A percentile compares a stretch with the other conserved stretches of the same genome.
These are phyloP conservation scores for Dicerorhinus sumatrensis DNA, from an alignment of 2,113 vertebrate genomes.

Conservation along the genomic window DNA sequence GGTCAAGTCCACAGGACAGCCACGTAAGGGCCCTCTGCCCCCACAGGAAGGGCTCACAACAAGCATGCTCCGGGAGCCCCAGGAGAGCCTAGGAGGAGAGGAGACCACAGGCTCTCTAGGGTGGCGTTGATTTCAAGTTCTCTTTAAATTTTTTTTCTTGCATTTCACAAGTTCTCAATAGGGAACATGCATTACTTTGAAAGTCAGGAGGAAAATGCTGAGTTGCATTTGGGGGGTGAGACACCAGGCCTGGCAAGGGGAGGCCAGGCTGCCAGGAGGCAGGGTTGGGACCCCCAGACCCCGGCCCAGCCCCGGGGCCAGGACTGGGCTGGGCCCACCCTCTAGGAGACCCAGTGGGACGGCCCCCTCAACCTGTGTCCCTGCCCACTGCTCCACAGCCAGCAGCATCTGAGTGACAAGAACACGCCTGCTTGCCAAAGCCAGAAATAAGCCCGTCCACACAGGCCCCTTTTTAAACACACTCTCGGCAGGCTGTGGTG, in stretches of 20 bases:
- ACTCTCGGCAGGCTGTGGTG: slow-evolving; percentile 47
- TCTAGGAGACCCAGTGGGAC: background rate
- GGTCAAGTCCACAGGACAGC: background rate
- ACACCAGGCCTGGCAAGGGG: background rate
- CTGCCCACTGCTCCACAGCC: background rate
- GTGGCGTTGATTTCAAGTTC: background rate
- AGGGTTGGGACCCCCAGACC: background rate
- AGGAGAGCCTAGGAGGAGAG: background rate
- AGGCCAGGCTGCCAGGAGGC: background rate
- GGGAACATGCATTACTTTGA: background rate
- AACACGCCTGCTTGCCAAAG: slow-evolving; percentile 49
- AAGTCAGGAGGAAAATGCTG: background rate
- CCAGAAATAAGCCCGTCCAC: slow-evolving; percentile 81
- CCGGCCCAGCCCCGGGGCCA: background rate
- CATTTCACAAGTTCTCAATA: background rate
- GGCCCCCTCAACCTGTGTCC: background rate
- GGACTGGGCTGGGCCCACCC: background rate
- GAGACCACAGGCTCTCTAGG: background rate
- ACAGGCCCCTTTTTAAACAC: slow-evolving; percentile 79
- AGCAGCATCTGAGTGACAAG: slow-evolving; percentile 59
- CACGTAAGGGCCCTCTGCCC: background rate
- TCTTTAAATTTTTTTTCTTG: background rate
- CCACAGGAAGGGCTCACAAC: background rate
- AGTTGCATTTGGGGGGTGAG: background rate
- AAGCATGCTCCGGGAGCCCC: fast-evolving